phyloP scores from a whole-genome alignment of 2,113 vertebrate genomes.

The Gallinago paraguaiae region DNA sequence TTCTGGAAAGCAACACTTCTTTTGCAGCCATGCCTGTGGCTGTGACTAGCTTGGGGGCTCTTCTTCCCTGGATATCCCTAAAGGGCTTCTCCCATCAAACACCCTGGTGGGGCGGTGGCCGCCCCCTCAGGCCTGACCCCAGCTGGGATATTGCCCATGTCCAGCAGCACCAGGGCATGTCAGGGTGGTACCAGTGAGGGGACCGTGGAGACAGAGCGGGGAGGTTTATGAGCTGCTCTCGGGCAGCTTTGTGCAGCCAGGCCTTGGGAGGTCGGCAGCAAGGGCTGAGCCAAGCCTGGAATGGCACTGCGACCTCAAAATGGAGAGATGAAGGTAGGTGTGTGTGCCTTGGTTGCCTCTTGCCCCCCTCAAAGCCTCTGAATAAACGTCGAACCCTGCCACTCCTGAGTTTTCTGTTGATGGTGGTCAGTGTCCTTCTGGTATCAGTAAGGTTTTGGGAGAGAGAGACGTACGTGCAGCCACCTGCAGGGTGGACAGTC shows the following conservation, averaged over 20 bases:
- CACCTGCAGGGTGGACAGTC: too few species aligned
- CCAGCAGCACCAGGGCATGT: background rate
- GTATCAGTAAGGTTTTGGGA: background rate
- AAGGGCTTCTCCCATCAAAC: background rate
- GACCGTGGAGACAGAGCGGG: accelerated
- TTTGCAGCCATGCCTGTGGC: accelerated
- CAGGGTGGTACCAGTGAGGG: background rate
- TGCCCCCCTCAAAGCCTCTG: background rate
- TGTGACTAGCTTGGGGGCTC: background rate
- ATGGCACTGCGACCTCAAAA: accelerated
- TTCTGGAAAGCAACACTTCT: background rate
- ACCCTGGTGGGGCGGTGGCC: accelerated
- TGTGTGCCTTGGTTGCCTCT: background rate
- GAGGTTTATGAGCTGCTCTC: background rate
- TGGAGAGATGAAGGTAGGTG: background rate
- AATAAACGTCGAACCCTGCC: background rate
- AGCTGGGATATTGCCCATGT: accelerated
- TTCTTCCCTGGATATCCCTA: background rate
- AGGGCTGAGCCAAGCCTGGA: background rate
- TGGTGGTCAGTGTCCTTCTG: background rate
- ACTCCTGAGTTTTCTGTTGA: background rate
- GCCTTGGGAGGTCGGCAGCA: accelerated
- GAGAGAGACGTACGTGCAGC: background rate
- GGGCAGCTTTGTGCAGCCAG: background rate
- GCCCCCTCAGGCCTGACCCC: background rate